Conservation (phyloP, 2,113 vertebrate species). For the Pygoscelis adeliae region DNA sequence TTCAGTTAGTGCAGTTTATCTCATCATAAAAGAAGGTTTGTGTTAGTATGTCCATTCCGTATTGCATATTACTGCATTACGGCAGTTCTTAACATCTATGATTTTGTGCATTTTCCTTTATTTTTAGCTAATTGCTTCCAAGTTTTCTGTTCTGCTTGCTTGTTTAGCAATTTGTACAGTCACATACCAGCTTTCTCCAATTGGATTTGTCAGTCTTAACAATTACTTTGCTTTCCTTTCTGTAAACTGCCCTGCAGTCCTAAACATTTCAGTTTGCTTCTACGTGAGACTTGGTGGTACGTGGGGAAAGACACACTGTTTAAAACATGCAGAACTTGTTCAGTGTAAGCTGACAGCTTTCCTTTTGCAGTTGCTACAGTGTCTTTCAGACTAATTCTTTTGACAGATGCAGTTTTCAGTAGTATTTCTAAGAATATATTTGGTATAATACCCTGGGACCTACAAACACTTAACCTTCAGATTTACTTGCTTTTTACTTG, state of each 20-base stretch:
- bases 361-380: conserved; percentile 15
- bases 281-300: neutral
- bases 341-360: neutral
- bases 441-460: neutral
- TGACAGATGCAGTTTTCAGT: neutral
- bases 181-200: neutral
- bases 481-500: neutral
- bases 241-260: conserved; percentile 9
- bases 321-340: conserved; percentile 26
- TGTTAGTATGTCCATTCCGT: neutral
- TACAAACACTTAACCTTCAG: neutral
- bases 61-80: neutral
- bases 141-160: neutral
- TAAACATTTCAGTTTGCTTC: conserved; percentile 26
- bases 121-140: neutral
- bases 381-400: neutral
- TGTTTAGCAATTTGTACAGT: neutral
- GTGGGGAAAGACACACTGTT: neutral
- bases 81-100: neutral
- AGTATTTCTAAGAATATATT: conserved; percentile 1
- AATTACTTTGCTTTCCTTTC: conserved; percentile 19
- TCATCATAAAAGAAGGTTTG: neutral
- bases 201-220: conserved; percentile 26
- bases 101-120: neutral
- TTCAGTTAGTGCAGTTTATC: neutral